Base-by-base conservation (phyloP, 2,113 vertebrate genomes). In the Stigmatopora nigra region DNA sequence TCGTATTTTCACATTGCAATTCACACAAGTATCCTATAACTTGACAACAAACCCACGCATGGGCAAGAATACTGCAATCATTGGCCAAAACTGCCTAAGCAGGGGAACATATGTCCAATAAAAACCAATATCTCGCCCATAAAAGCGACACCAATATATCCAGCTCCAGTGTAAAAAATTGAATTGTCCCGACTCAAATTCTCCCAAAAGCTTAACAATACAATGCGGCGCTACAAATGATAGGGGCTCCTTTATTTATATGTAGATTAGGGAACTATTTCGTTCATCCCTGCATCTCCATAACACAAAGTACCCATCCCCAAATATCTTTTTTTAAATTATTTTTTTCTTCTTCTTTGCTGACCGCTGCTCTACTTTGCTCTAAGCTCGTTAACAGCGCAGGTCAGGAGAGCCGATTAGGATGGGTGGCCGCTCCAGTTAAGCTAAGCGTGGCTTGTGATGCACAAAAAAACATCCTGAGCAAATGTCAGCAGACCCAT, bases 51-150 rank as follows among this genome's bases (percentile, higher is more conserved):
- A 31, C 25, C 25, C 25, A 31, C 25, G 25, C 25, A 31, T 3
- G 25, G 3, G 25, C 25, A 31, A 31, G 1, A 31, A 31, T 31
- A 31, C 25, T 31, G 25, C 25, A 31, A 31, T 31, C 25, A 31
- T 31, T 31, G 25, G 25, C 25, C 25, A 31, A 31, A 31, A 31
- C 25, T 31, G 3, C 25, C 25, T 31, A 31, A 31, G 25, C 25
- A 31, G 25, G 25, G 25, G 25, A 31, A 31, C 25, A 31, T 31
- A 3, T 41, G 8, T 19, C 78, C 59, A 74, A 84, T 80, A 68
- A 78, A 81, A 84, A 80, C 63, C 80, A 82, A 85, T 87, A 84
- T 82, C 62, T 83, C 63, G 36, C 63, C 67, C 73, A 82, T 65
- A 81, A 81, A 82, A 65, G 73, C 58, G 19, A 71, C 67, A 57